Conservation (phyloP, 2,113 vertebrate species). For the Lophura nycthemera region DNA sequence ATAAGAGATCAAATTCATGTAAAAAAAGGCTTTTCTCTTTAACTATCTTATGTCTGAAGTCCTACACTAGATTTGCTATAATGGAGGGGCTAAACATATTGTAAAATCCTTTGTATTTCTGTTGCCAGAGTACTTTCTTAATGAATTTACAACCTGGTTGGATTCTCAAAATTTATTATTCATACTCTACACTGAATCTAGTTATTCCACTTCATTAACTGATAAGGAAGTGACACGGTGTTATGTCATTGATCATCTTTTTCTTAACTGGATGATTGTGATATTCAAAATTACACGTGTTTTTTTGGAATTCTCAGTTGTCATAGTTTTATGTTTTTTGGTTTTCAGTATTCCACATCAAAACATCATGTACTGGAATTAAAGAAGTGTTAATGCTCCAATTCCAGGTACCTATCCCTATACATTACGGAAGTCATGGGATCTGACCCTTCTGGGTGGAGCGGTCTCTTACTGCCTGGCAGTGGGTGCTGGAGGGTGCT, state of each 20-base stretch:
- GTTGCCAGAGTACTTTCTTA: background rate
- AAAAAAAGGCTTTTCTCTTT: background rate
- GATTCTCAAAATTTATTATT: background rate
- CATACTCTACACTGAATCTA: background rate
- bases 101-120: background rate
- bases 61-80: background rate
- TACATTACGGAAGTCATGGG: no score
- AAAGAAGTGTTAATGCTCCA: no score
- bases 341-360: no score
- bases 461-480: no score
- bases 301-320: background rate
- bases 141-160: background rate
- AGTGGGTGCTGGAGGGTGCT: no score
- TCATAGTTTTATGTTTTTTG: no score
- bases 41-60: background rate
- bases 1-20: background rate
- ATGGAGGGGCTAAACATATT: background rate
- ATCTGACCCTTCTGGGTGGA: no score
- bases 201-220: background rate
- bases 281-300: background rate
- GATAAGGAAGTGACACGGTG: background rate
- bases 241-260: background rate
- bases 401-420: no score
- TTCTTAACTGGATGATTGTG: background rate
- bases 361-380: no score